phyloP scores from a whole-genome alignment of 2,888 invertebrate species.

The Acanthopleura granulata region DNA sequence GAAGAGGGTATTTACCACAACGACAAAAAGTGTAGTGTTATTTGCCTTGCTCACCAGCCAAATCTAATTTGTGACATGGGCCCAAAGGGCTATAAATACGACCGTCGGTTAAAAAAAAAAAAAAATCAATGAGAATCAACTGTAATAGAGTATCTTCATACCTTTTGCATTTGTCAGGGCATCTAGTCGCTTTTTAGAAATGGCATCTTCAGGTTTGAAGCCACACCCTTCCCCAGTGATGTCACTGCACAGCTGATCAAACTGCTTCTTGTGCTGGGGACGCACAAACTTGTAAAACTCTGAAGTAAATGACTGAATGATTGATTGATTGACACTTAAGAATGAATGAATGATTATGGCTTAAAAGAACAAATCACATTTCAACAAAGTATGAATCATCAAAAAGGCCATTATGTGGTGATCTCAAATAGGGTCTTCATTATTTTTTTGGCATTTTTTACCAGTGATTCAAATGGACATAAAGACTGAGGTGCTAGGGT shows the following conservation, averaged over 20 bases:
- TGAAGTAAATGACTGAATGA: conserved; percentile 29
- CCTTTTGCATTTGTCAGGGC: neutral
- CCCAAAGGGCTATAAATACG: neutral
- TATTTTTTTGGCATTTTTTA: too few species aligned
- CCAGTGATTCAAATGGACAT: too few species aligned
- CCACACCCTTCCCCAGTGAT: conserved; percentile 57
- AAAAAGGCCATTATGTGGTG: too few species aligned
- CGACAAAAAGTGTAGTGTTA: neutral
- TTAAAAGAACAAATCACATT: too few species aligned
- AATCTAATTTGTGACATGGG: neutral
- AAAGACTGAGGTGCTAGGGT: too few species aligned
- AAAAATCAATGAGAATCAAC: neutral
- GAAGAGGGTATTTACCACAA: too few species aligned
- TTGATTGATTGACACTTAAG: too few species aligned
- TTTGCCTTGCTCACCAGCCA: neutral
- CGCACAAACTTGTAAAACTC: conserved; percentile 62
- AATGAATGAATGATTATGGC: too few species aligned
- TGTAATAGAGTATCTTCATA: neutral
- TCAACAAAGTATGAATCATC: too few species aligned
- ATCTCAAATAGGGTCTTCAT: too few species aligned
- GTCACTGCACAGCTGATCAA: conserved; percentile 50
- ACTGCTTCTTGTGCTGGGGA: conserved; percentile 54
- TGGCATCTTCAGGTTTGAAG: conserved; percentile 48
- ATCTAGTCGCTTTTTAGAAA: conserved; percentile 34
- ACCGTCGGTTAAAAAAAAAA: neutral